Evolutionary conservation across 2,113 vertebrate species (phyloP).

Genomic region (Jaculus jaculus): DNA sequence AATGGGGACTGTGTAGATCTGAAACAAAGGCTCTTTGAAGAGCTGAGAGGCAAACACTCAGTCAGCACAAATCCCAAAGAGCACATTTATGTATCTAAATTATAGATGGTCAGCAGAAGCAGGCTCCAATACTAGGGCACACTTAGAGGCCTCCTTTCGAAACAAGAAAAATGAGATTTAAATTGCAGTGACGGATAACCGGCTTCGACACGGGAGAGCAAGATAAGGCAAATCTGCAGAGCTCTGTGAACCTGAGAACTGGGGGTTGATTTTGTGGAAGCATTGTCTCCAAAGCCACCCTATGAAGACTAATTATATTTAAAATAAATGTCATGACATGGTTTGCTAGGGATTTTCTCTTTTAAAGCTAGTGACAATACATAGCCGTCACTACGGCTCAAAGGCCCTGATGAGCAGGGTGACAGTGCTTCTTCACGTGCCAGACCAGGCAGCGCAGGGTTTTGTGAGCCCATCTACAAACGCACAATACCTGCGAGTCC

Average conservation of each 20-base stretch:
- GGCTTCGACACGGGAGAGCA: not conserved
- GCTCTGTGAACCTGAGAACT: not conserved
- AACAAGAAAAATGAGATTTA: constrained; percentile 58
- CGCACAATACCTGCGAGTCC: not conserved
- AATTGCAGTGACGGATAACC: not conserved
- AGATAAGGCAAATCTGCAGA: constrained; percentile 19
- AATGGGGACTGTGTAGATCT: not conserved
- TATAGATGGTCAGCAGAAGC: constrained; percentile 21
- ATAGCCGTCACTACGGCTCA: not conserved
- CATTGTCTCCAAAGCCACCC: not conserved
- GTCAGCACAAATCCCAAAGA: not conserved
- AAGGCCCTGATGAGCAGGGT: not conserved
- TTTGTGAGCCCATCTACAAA: not conserved
- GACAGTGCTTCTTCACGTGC: not conserved
- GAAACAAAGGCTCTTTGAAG: constrained; percentile 19
- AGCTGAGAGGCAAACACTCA: not conserved
- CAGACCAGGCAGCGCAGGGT: not conserved
- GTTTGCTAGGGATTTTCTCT: not conserved
- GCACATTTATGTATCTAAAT: constrained; percentile 18
- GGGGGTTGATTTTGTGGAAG: not conserved
- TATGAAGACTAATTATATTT: not conserved
- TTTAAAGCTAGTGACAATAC: not conserved
- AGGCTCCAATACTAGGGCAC: not conserved
- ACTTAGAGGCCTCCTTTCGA: constrained; percentile 3
- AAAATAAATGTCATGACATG: not conserved